These are phyloP conservation scores for Yponomeuta evonymella DNA, from an alignment of 2,888 invertebrate genomes.

Conservation along the genomic window DNA sequence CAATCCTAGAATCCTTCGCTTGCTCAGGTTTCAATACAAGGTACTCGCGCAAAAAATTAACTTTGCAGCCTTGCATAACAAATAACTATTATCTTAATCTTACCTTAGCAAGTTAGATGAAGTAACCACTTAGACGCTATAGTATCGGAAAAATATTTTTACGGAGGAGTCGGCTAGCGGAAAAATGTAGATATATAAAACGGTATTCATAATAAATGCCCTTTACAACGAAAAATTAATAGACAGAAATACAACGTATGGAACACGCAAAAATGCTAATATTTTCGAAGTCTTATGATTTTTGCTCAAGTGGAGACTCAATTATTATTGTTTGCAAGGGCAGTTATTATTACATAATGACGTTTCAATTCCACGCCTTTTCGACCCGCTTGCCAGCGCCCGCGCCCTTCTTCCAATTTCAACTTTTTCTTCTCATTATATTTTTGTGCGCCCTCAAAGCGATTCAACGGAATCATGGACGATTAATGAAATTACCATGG, in stretches of 20 bases:
- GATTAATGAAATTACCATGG: slow-evolving; percentile 14
- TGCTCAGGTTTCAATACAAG: too few species aligned
- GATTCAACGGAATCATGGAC: slow-evolving; percentile 13
- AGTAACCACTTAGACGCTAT: too few species aligned
- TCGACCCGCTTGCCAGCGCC: neutral
- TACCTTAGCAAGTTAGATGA: too few species aligned
- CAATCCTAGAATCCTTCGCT: too few species aligned
- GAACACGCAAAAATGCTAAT: neutral
- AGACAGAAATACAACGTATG: neutral
- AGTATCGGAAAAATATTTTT: too few species aligned
- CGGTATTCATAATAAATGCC: too few species aligned
- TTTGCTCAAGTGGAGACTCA: neutral
- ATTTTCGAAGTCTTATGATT: neutral
- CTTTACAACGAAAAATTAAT: neutral
- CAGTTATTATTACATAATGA: neutral
- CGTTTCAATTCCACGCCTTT: neutral
- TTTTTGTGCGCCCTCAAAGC: slow-evolving; percentile 8
- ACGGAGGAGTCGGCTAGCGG: too few species aligned
- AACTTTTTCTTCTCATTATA: slow-evolving; percentile 11
- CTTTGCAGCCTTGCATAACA: too few species aligned
- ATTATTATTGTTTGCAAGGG: neutral
- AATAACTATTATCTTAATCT: too few species aligned
- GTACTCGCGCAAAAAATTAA: too few species aligned
- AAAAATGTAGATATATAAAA: too few species aligned
- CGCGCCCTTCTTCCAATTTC: too few species aligned